Conservation (phyloP, 2,888 invertebrate genomes). For the Opisthograptis luteolata region DNA sequence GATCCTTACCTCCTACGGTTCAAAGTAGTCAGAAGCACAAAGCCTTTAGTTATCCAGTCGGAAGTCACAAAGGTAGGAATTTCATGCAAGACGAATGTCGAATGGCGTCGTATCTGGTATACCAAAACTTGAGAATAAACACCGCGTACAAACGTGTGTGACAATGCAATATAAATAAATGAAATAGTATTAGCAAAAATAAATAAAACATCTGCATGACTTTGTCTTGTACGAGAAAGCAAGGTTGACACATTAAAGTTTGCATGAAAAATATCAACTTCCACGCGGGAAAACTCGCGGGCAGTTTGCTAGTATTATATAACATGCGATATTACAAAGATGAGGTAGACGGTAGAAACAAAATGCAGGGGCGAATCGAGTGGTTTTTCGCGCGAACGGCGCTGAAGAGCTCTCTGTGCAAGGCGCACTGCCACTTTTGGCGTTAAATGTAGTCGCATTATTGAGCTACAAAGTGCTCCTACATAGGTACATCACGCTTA, state of each 20-base stretch:
- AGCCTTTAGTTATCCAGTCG: not conserved
- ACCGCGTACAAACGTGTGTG: no score
- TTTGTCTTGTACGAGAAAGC: no score
- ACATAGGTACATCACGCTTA: conserved; percentile 53
- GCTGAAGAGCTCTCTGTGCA: conserved; percentile 39
- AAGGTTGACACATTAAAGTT: no score
- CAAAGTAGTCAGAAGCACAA: not conserved
- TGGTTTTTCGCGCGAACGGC: conserved; percentile 38
- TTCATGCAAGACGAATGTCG: not conserved
- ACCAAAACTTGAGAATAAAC: not conserved
- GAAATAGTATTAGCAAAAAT: no score
- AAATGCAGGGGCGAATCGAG: conserved; percentile 16
- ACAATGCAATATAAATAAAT: no score
- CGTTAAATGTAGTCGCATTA: conserved; percentile 53
- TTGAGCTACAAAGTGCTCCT: conserved; percentile 64
- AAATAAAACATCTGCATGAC: no score
- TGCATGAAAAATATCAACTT: no score
- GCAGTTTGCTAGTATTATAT: no score
- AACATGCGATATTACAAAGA: no score
- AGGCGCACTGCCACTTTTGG: conserved; percentile 51
- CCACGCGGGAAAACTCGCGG: no score
- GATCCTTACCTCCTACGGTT: no score
- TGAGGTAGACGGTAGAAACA: not conserved
- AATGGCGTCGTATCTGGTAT: no score
- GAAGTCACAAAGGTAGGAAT: not conserved